Base-by-base conservation (phyloP, 2,113 vertebrate species). In the Conger conger region DNA sequence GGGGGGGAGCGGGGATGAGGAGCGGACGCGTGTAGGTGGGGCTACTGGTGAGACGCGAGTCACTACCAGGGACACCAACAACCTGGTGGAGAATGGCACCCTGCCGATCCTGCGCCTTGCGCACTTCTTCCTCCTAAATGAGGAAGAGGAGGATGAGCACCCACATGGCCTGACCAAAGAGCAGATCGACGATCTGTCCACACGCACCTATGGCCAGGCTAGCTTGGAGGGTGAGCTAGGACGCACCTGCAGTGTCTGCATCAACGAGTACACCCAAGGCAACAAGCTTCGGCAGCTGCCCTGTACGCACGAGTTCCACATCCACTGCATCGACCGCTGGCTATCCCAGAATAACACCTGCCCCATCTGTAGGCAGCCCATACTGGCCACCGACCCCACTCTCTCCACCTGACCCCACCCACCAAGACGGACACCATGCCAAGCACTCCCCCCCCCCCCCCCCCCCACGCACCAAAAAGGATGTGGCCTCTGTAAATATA, bases 241-340 rank as follows among this genome's bases (percentile, higher is more conserved):
- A 76, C 96, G 96, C 84, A 95, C 95, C 0, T 99, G 98, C 88
- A 99, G 97, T n/a, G 97, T 98, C 86, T 99, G 97, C 92, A 99
- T 99, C 92, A 98, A 97, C 27, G 98, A 98, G 83, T 98, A 99
- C 1, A 96, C 96, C 85, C 94, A 96, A 84, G 98, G 98, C 87
- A 98, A 98, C 93, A 99, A 99, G 93, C 95, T 99, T 89, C 96
- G 97, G 68, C 96, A 96, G 78, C 92, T 99, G 90, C 97, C 98
- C 33, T 99, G 97, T 83, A 93, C 94, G 84, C 98, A 99, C 40
- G 97, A 99, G 87, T 99, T 99, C 91, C 98, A 99, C 89, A 96
- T 99, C 90, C 98, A 99, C 85, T 99, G 98, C 91, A 99, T 99
- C 4, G 98, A 99, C 91, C 97, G 97, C 86, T 99, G 98, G 97